phyloP scores from a whole-genome alignment of 2,797 vertebrate species.

The Hemibagrus guttatus region DNA sequence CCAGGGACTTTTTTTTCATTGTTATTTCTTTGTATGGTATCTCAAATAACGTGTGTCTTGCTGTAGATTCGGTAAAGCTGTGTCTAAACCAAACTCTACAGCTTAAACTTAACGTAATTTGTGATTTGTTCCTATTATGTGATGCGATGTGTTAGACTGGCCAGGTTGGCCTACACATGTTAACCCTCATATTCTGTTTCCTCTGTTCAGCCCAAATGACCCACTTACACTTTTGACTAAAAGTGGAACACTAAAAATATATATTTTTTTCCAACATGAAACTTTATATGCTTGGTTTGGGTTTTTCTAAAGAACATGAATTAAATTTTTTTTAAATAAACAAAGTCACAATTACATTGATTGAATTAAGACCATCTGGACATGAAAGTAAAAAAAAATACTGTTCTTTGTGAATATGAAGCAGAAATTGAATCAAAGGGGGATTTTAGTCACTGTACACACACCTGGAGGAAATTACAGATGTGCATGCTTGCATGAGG shows the following conservation, averaged over 20 bases:
- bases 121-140: neutral
- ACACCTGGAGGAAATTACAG: constrained; percentile 8
- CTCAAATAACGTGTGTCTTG: too few species aligned
- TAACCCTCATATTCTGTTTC: neutral
- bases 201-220: neutral
- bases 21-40: neutral
- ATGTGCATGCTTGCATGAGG: neutral
- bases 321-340: neutral
- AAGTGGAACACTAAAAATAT: neutral
- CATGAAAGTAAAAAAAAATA: neutral
- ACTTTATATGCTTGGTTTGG: neutral
- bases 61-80: neutral
- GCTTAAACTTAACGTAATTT: neutral
- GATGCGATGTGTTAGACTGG: neutral
- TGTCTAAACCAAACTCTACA: neutral
- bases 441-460: constrained; percentile 2
- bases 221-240: neutral
- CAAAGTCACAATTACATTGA: constrained; percentile 6
- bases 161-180: neutral
- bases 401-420: neutral
- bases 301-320: constrained; percentile 1
- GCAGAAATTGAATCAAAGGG: neutral
- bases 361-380: constrained; percentile 13
- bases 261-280: neutral
- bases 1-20: neutral